A percentile compares a stretch with the other conserved stretches of the same genome.
Conservation (phyloP, 92 coral and sea anemone species). For the Paramuricea clavata region DNA sequence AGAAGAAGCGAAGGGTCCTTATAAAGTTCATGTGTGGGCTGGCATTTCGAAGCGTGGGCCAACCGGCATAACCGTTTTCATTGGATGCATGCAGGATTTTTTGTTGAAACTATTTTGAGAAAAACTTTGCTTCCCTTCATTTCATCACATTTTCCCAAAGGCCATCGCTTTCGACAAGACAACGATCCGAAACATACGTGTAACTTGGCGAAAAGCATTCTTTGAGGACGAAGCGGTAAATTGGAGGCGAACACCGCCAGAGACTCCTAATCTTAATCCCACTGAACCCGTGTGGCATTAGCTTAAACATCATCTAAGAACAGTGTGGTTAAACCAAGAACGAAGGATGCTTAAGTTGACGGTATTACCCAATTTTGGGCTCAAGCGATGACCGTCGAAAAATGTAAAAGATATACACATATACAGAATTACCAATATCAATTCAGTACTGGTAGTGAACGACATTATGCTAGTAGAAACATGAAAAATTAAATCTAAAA, state of each 20-base stretch:
- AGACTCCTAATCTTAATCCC: not conserved
- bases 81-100: not conserved
- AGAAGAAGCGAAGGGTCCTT: conserved; percentile 9
- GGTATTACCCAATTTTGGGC: conserved; percentile 20
- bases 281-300: not conserved
- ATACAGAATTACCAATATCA: no score
- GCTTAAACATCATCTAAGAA: not conserved
- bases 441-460: no score
- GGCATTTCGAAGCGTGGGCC: no score
- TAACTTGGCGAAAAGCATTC: not conserved
- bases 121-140: conserved; percentile 17
- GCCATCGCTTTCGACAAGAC: not conserved
- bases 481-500: no score
- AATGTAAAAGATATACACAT: conserved; percentile 17
- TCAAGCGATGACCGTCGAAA: conserved; percentile 25
- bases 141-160: not conserved
- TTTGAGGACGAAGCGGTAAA: not conserved
- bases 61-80: not conserved
- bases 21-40: conserved; percentile 32
- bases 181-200: not conserved
- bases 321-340: not conserved
- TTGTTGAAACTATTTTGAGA: not conserved
- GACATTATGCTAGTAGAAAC: not conserved
- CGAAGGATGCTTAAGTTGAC: not conserved
- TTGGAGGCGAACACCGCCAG: not conserved